phyloP scores from a whole-genome alignment of 2,113 vertebrate genomes.

The Onychostruthus taczanowskii region DNA sequence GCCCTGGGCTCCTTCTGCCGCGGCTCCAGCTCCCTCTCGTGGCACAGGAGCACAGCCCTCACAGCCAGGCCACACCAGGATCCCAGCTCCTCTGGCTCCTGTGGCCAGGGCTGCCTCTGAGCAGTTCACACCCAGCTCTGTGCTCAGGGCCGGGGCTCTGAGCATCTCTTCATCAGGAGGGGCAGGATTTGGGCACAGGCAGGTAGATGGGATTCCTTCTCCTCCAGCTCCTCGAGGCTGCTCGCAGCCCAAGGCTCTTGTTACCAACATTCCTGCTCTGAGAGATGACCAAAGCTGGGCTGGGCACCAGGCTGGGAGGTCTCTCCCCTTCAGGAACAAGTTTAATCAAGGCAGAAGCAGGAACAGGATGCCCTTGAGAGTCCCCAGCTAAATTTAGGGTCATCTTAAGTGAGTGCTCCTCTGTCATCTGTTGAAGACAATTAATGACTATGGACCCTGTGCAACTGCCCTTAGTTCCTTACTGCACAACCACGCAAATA shows the following conservation, averaged over 20 bases:
- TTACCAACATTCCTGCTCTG: background rate
- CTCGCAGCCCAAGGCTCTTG: background rate
- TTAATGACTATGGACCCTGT: background rate
- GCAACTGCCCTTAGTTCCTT: background rate
- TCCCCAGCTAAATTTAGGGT: background rate
- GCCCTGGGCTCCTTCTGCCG: background rate
- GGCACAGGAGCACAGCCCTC: background rate
- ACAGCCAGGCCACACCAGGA: background rate
- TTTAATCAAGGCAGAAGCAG: background rate
- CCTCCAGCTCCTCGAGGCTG: background rate
- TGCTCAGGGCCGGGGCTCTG: no score
- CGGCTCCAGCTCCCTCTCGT: background rate
- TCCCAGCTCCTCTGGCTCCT: rapidly evolving
- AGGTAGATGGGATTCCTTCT: background rate
- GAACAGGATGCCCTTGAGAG: background rate
- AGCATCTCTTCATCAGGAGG: background rate
- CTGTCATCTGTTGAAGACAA: background rate
- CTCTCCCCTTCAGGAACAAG: background rate
- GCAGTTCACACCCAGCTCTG: background rate
- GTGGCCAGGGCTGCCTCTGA: background rate
- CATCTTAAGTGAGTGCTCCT: background rate
- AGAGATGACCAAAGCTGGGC: background rate
- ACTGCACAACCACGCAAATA: background rate
- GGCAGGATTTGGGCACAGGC: background rate
- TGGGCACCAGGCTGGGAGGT: background rate